Evolutionary conservation across 2,113 vertebrate genomes (phyloP), one percentile per base, ranked within the genome.

Genomic region (Microtus richardsoni): DNA sequence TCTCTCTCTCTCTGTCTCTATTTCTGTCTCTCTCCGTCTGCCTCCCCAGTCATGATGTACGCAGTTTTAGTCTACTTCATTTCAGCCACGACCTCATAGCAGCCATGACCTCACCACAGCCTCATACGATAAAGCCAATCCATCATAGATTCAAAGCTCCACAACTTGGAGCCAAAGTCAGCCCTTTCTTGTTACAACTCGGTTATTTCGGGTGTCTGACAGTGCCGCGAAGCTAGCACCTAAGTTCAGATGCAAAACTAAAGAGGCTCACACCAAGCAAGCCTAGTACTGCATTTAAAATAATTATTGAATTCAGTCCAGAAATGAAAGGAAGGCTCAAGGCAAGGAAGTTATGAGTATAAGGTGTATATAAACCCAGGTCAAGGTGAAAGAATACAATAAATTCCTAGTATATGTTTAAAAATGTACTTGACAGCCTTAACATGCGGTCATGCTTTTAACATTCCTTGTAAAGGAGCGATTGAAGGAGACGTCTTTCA

Each of bases 381-480:
- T 64, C 22, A 8, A 90, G 30, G 52, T 30, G 6, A 80, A 85
- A 90, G 39, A 78, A 87, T 16, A 33, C 9, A 66, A 52, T 30
- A 6, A 28, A 58, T 77, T 70, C 75, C 68, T 41, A 41, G 33
- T 3, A 41, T 58, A 11, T 22, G 22, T 44, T 75, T 82, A 33
- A 22, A 87, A 64, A 41, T 78, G 60, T 64, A 58, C 58, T 30
- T 24, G 71, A 77, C 71, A 93, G 89, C 44, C 11, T 58, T 68
- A 79, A 64, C 36, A 52, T 73, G 84, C 5, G 0, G 91, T 87
- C 58, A 66, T 30, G 44, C 78, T 93, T 91, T 89, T 54, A 39
- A 82, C 83, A 41, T 49, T 77, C 70, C 74, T 88, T 80, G 84
- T 41, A 87, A 87, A 94, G 4, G 47, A 94, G 74, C 47, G 91